Conservation (phyloP, 2,797 vertebrate genomes). For the Molossus molossus region DNA sequence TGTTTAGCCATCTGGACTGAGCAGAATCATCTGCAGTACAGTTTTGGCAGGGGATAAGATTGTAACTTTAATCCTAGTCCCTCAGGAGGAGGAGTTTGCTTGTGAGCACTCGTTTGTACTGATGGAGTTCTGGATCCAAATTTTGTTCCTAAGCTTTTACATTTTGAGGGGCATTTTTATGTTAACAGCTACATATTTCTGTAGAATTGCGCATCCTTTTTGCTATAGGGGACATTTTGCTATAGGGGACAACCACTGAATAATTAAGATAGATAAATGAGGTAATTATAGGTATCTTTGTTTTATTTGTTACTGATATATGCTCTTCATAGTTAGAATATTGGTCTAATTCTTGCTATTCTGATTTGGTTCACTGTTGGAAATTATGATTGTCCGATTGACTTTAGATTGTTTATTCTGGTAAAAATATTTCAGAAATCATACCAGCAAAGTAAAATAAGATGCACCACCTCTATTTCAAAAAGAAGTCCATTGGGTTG, state of each 20-base stretch:
- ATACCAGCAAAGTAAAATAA: background rate
- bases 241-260: background rate
- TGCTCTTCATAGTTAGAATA: background rate
- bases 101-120: background rate
- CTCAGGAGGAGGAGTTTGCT: background rate
- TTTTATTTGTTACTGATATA: background rate
- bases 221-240: background rate
- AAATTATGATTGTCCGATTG: background rate
- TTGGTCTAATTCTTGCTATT: background rate
- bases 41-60: background rate
- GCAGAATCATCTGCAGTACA: background rate
- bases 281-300: background rate
- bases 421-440: background rate
- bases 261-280: background rate
- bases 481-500: background rate
- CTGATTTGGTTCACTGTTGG: background rate
- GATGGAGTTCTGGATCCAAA: background rate
- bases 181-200: background rate
- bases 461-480: background rate
- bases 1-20: background rate
- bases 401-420: background rate
- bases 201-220: background rate
- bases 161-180: background rate
- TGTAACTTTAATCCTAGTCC: background rate
- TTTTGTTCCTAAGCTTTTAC: background rate